Base-by-base conservation (phyloP, 2,888 invertebrate species). In the Escarpia spicata region DNA sequence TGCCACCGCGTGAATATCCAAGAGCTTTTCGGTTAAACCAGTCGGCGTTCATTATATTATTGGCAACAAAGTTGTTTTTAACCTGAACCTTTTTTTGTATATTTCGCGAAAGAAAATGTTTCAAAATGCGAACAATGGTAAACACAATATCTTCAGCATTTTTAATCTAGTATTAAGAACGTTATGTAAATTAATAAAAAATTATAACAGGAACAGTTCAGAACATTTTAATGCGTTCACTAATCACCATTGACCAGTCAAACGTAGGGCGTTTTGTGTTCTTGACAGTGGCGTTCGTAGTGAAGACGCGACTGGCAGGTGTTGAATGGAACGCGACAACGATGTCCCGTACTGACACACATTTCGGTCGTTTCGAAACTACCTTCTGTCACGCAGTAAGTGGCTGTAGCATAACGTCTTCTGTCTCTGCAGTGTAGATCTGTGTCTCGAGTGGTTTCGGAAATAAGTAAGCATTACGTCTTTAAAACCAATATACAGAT, bases 351-450 rank as follows among this genome's bases (percentile, higher is more conserved):
- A 75, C 19, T 19, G 75, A 75, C 0, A 75, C 75, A 75, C 75
- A 75, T 75, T 75, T 75, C 75, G 75, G 75, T 75, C 75, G 75
- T 75, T 75, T 75, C 75, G 75, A 75, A 75, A n/a, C 75, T n/a
- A 75, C 75, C 75, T 75, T 75, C 75, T 75, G 75, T 26, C 75
- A 75, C 75, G 75, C 75, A 75, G 75, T 75, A 75, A 75, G 75
- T 75, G 52, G 52, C 52, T 12, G 75, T 75, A 75, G 75, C 26
- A 19, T 75, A 75, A 26, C 75, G 1, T 52, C 52, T 52, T 75
- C 75, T 75, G 4, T 75, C 26, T 0, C n/a, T n/a, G 75, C 75
- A 3, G 26, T 75, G 75, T 75, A 75, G 75, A 75, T 26, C 26
- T 75, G 75, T 75, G 19, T 15, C 6, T 26, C 6, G 3, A 19